Base-by-base conservation (phyloP, 2,888 invertebrate species). In the Ochropleura leucogaster region DNA sequence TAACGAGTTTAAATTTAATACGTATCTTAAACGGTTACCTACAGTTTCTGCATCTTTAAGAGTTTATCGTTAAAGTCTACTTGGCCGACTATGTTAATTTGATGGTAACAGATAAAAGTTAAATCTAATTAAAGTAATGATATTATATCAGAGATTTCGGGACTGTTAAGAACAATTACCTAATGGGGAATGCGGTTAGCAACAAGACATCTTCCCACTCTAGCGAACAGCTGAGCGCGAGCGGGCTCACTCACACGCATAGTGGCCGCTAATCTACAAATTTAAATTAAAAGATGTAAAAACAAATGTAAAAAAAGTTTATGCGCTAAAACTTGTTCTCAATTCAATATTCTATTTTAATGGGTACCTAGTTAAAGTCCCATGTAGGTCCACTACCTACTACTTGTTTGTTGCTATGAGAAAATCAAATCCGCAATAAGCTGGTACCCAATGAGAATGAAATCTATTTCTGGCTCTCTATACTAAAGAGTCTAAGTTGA, bases 1-100 rank as follows among this genome's bases (percentile, higher is more conserved):
- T 88, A 89, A 90, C 89, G 91, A 88, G 87, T 89, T 88, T 81
- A 82, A 80, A 79, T 85, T 77, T 69, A 84, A 85, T 79, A 80
- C 72, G 65, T 77, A 81, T 72, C 74, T 79, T 78, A 76, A 70
- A 68, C 78, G 78, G 72, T 77, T 88, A 83, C 82, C 82, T 89
- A 83, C 79, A 79, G 80, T 85, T 83, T 89, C 83, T 87, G 85
- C 85, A 88, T 82, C 86, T 85, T 72, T 64, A 44, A 62, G 44
- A 74, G n/a, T 68, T 74, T 64, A 68, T 66, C 57, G 20, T 82
- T 64, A 51, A 57, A 66, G 30, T 69, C 69, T 49, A 59, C 49
- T 70, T 73, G 51, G 53, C 20, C n/a, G 40, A 71, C 16, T 18
- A 63, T 44, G 4, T 64, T 74, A 20, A 60, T 78, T 16, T 49